phyloP scores from a whole-genome alignment of 2,113 vertebrate species.

The Tamias sibiricus region DNA sequence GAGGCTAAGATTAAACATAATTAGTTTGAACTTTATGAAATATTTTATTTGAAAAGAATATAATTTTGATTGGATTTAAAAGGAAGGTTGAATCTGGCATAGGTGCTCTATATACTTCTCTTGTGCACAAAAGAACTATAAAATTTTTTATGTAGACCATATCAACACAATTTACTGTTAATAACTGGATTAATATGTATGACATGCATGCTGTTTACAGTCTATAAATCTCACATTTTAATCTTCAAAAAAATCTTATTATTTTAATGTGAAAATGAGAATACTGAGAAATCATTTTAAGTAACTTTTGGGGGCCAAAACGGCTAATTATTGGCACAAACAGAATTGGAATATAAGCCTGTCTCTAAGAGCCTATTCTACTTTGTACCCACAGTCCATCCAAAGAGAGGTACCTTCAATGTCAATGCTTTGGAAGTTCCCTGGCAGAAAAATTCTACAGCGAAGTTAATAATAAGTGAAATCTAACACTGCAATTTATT shows the following conservation, averaged over 20 bases:
- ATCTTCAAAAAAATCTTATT: not conserved
- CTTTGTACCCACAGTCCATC: not conserved
- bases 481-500: not conserved
- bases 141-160: not conserved
- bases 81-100: not conserved
- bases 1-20: not conserved
- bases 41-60: not conserved
- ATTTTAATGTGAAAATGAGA: constrained; percentile 9
- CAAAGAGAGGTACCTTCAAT: not conserved
- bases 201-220: not conserved
- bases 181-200: not conserved
- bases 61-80: not conserved
- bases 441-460: not conserved
- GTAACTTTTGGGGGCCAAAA: not conserved
- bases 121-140: not conserved
- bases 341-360: not conserved
- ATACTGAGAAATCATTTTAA: not conserved
- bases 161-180: not conserved
- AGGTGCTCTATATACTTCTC: not conserved
- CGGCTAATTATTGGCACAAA: not conserved
- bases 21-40: not conserved
- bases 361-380: not conserved
- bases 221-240: not conserved
- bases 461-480: not conserved
- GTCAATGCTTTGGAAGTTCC: not conserved